Conservation (phyloP, 2,113 vertebrate species). For the Serilophus lunatus region DNA sequence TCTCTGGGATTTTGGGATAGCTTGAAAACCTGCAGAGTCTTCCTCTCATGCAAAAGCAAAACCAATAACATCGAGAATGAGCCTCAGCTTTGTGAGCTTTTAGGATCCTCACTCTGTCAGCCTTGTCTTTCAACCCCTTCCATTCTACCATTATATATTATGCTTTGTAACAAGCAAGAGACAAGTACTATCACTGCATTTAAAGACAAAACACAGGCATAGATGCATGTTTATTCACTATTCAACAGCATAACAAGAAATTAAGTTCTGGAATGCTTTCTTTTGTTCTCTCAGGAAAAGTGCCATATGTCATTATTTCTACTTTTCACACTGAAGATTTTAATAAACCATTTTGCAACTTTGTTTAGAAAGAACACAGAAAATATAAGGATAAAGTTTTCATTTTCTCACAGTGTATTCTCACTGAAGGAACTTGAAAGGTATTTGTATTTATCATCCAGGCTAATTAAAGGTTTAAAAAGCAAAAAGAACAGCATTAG, state of each 20-base stretch:
- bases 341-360: background rate
- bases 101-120: background rate
- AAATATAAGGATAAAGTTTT: background rate
- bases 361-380: background rate
- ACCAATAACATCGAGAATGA: background rate
- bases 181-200: background rate
- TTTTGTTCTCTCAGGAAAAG: background rate
- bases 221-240: background rate
- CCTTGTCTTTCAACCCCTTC: background rate
- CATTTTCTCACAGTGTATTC: background rate
- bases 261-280: background rate
- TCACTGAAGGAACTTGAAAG: background rate
- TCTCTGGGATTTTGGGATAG: background rate
- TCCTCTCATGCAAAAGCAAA: background rate
- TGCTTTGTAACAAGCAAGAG: background rate
- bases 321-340: background rate
- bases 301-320: background rate
- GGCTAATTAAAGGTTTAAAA: background rate
- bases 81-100: background rate
- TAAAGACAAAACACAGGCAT: background rate
- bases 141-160: background rate
- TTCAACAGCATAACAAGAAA: background rate
- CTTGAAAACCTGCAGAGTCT: background rate
- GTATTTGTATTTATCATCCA: background rate
- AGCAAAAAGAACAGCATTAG: background rate